A percentile compares a stretch with the other conserved stretches of the same genome.
phyloP scores from a whole-genome alignment of 2,113 vertebrate genomes.

The Centropus unirufus region DNA sequence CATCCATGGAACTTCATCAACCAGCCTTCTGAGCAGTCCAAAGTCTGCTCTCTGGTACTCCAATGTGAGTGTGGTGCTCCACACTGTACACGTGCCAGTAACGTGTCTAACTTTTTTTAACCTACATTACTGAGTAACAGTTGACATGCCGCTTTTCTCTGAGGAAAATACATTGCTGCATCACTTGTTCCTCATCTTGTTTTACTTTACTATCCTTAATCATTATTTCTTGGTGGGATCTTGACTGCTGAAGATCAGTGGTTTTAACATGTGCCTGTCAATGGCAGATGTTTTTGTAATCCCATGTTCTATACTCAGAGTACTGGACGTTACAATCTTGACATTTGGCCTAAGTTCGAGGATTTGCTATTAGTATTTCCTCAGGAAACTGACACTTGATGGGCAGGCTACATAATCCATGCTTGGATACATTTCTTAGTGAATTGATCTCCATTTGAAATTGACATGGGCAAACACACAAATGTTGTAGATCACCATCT shows the following conservation, averaged over 20 bases:
- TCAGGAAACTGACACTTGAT: slow-evolving; percentile 45
- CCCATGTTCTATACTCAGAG: slow-evolving; percentile 35
- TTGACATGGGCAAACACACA: slow-evolving; percentile 14
- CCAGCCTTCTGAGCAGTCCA: too few relatives aligned
- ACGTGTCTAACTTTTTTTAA: background rate
- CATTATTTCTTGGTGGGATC: slow-evolving; percentile 30
- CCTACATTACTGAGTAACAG: background rate
- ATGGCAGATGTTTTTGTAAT: slow-evolving; percentile 70
- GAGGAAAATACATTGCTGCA: background rate
- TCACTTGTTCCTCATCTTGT: slow-evolving; percentile 12
- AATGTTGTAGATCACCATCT: background rate
- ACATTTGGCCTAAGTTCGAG: slow-evolving; percentile 67
- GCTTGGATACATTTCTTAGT: slow-evolving; percentile 33
- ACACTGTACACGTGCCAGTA: background rate
- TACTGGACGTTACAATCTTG: slow-evolving; percentile 55
- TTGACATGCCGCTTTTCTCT: background rate
- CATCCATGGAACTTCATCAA: too few relatives aligned
- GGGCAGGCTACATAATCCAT: slow-evolving; percentile 43
- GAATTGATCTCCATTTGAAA: slow-evolving; percentile 61
- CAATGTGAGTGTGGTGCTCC: background rate
- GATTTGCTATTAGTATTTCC: slow-evolving; percentile 59
- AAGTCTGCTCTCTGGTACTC: too few relatives aligned
- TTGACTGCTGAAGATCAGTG: slow-evolving; percentile 37
- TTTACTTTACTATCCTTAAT: slow-evolving; percentile 38
- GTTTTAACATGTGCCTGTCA: slow-evolving; percentile 63